Conservation (phyloP, 2,113 vertebrate species). For the Tautogolabrus adspersus region DNA sequence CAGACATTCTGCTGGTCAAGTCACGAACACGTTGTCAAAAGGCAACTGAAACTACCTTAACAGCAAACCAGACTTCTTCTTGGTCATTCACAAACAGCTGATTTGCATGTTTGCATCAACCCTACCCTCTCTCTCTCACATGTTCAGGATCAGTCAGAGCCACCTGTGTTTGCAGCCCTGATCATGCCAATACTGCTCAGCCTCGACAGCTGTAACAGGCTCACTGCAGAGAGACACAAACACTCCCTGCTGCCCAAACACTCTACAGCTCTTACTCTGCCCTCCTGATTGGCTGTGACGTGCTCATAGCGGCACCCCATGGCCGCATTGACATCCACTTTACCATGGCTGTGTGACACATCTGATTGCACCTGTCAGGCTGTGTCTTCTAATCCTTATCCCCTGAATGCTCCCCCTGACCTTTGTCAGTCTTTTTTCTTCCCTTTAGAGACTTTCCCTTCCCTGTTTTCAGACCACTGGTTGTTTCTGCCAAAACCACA, state of each 20-base stretch:
- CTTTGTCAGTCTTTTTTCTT: constrained; percentile 57
- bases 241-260: constrained; percentile 45
- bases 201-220: constrained; percentile 46
- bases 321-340: constrained; percentile 67
- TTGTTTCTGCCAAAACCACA: constrained; percentile 21
- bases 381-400: constrained; percentile 54
- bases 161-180: constrained; percentile 48
- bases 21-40: constrained; percentile 34
- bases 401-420: constrained; percentile 44
- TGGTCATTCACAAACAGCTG: neutral
- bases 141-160: constrained; percentile 5
- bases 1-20: constrained; percentile 9
- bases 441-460: constrained; percentile 13
- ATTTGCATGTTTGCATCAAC: constrained; percentile 3
- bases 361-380: constrained; percentile 74
- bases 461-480: constrained; percentile 19
- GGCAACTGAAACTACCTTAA: constrained; percentile 15
- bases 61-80: neutral
- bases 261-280: constrained; percentile 39
- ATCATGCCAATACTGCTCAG: constrained; percentile 1
- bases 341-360: constrained; percentile 51
- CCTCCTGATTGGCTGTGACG: constrained; percentile 74
- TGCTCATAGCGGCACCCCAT: constrained; percentile 59
- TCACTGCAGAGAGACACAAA: constrained; percentile 55
- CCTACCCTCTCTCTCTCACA: neutral